These are phyloP conservation scores for Cyanoderma ruficeps DNA, from an alignment of 2,113 vertebrate species.

Conservation along the genomic window DNA sequence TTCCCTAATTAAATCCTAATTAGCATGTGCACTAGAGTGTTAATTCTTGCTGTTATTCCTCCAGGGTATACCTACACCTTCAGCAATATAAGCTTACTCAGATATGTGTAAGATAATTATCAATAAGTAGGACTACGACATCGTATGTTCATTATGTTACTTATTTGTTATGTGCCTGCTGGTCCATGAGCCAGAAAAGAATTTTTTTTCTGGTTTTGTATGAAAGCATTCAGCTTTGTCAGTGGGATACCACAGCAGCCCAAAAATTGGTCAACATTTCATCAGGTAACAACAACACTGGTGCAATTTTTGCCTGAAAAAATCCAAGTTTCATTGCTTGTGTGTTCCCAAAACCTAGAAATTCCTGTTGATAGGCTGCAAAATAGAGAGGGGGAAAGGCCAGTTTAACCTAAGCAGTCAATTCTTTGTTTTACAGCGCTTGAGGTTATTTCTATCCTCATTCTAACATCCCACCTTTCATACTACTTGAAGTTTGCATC, in stretches of 20 bases:
- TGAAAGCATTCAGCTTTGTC: not conserved
- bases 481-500: not conserved
- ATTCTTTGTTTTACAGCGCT: not conserved
- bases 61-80: conserved; percentile 71
- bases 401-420: not conserved
- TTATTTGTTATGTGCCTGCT: not conserved
- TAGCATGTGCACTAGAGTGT: conserved; percentile 76
- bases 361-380: not conserved
- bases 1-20: conserved; percentile 82
- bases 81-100: conserved; percentile 63
- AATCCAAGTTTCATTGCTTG: not conserved
- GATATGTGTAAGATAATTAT: conserved; percentile 76
- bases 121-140: conserved; percentile 53
- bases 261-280: not conserved
- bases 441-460: not conserved
- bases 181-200: not conserved
- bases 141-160: conserved; percentile 8
- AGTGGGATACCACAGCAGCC: not conserved
- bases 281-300: not conserved
- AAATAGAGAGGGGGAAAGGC: not conserved
- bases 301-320: not conserved
- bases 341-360: not conserved
- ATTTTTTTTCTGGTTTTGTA: not conserved
- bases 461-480: not conserved
- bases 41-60: conserved; percentile 77